Base-by-base conservation (phyloP, 2,113 vertebrate genomes). In the Tachysurus vachellii region DNA sequence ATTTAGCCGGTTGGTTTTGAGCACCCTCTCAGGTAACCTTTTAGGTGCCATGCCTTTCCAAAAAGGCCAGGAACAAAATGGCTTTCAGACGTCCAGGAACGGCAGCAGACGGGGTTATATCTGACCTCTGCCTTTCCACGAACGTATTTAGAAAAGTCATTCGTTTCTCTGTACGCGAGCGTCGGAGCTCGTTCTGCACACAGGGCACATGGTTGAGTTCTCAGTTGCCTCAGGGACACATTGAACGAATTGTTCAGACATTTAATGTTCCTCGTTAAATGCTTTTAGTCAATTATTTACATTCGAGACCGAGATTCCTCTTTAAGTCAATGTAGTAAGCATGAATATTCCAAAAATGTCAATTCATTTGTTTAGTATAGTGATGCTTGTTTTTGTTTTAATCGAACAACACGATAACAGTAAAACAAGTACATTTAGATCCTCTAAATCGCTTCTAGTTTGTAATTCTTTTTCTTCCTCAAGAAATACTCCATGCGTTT, bases 61-160 rank as follows among this genome's bases (percentile, higher is more conserved):
- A 36, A 36, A n/a, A 68, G 36, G 23, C 56, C 66, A 53, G 57
- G 56, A 62, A 88, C 76, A 53, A 66, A 70, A 85, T 68, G 84
- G 42, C 61, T 13, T 13, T 56, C 86, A 77, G 77, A 50, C 66
- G 57, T 88, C 84, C 84, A 75, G 80, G 86, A 89, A 80, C 10
- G 53, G 73, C 70, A 79, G 66, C 21, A 23, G 4, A 17, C 53
- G 36, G 26, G 8, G 50, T 66, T 66, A 28, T 76, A 77, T 85
- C 57, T 59, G 50, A 50, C 47, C 31, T 44, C 19, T 73, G 23
- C 56, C 31, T 53, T 61, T 57, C 31, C 36, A 64, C 21, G 57
- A 70, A 87, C 53, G 28, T 85, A 36, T 57, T 42, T 31, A 4
- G 8, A 82, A 44, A 9, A 85, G 73, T 76, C 12, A 3, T 50